Evolutionary conservation across 1,140 invertebrate genomes (phyloP), one percentile per base, ranked within the genome.

Genomic region (Cecropterus lyciades): DNA sequence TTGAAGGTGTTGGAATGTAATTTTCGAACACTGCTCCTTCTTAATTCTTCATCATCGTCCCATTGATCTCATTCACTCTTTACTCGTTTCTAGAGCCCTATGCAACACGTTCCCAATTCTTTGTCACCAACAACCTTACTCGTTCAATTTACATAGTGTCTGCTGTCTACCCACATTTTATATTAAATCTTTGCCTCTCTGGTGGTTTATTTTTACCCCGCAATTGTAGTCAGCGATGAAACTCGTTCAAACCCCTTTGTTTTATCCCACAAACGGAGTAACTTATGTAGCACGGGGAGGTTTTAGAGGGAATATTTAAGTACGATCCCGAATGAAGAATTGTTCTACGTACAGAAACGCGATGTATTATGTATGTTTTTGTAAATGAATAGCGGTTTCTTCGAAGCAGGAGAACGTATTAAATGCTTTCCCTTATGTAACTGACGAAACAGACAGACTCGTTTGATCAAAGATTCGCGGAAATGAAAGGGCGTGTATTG

Each of bases 291-390:
- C 65, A 49, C 52, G 42, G 48, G 59, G 56, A 63, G 63, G 65
- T 73, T 73, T 73, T 68, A 73, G 72, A 73, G 72, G 68, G 72
- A 73, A 73, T 73, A 73, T 68, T 68, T 73, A 70, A 73, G 72
- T 62, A 65, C 69, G 67, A 70, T 69, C 69, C 65, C 53, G 71
- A 70, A 70, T 73, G 71, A 73, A 43, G 66, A 73, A 73, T 70
- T 70, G 68, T 73, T 70, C 55, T 73, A 65, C 60, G 72, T 72
- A 66, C 48, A 67, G 60, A 73, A 69, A 67, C 67, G 62, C 43
- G 30, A 73, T 73, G 72, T 73, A 73, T 73, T 73, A 73, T 73
- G 72, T 70, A 73, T 73, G 72, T 73, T 73, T 66, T 67, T 67
- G 72, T 68, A 73, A 73, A 73, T 73, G 68, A 73, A 70, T 64